phyloP scores from a whole-genome alignment of 2,113 vertebrate genomes.

The Nanorana parkeri region DNA sequence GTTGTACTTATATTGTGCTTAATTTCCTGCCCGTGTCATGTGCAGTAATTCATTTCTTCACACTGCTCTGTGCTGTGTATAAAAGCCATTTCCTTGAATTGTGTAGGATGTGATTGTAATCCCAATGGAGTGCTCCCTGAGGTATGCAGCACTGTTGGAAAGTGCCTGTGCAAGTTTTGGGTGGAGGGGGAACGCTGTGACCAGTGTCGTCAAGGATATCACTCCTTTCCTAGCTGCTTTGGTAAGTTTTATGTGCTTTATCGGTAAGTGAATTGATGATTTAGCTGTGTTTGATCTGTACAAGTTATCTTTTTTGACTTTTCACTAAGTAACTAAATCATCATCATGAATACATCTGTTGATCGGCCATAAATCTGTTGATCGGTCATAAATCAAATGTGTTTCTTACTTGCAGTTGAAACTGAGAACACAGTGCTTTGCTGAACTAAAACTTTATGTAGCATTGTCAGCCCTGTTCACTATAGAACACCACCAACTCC shows the following conservation, averaged over 20 bases:
- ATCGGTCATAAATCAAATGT: no score
- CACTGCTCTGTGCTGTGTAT: neutral
- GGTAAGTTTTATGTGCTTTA: constrained; percentile 69
- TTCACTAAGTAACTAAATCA: no score
- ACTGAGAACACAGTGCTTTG: no score
- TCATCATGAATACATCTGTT: no score
- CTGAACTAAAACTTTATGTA: no score
- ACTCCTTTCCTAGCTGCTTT: constrained; percentile 82
- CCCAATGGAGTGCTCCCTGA: constrained; percentile 68
- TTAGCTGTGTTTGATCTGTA: no score
- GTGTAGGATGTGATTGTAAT: constrained; percentile 82
- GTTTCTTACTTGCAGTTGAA: no score
- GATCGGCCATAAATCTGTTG: no score
- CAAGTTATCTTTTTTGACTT: no score
- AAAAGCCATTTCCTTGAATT: constrained; percentile 31
- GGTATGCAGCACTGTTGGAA: constrained; percentile 76
- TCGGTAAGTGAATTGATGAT: no score
- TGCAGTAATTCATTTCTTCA: neutral
- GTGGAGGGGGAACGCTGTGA: constrained; percentile 79
- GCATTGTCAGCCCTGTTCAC: no score
- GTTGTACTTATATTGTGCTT: constrained; percentile 8
- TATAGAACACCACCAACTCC: no score
- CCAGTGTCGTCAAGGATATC: constrained; percentile 74
- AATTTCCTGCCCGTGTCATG: constrained; percentile 2
- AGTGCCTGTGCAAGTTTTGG: constrained; percentile 79